phyloP scores from a whole-genome alignment of 2,797 vertebrate genomes.

The Oreonectes daqikongensis region DNA sequence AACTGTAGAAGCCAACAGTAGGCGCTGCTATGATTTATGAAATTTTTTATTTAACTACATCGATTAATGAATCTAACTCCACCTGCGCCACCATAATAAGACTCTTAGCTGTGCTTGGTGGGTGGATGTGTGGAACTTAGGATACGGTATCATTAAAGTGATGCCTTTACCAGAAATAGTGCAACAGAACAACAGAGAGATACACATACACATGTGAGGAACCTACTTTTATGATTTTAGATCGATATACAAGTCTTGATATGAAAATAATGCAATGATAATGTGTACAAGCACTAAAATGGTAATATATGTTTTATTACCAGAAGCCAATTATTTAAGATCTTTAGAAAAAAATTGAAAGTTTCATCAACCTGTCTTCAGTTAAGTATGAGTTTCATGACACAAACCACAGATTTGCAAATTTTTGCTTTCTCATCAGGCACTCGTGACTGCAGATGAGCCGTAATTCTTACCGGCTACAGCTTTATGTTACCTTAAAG shows the following conservation, averaged over 20 bases:
- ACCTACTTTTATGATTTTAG: too few species aligned
- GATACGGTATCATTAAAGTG: slow-evolving; percentile 22
- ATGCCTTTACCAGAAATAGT: slow-evolving; percentile 53
- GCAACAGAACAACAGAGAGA: slow-evolving; percentile 40
- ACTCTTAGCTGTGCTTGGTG: slow-evolving; percentile 6
- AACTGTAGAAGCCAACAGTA: neutral
- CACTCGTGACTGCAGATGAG: slow-evolving; percentile 5
- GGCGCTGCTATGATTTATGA: neutral
- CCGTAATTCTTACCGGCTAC: slow-evolving; percentile 7
- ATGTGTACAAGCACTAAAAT: too few species aligned
- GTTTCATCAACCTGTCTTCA: too few species aligned
- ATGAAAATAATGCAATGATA: too few species aligned
- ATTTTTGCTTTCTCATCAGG: slow-evolving; percentile 30
- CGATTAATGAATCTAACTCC: neutral
- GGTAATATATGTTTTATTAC: too few species aligned
- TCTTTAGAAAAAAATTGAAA: too few species aligned
- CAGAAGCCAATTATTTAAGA: too few species aligned
- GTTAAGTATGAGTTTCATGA: too few species aligned
- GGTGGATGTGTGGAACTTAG: slow-evolving; percentile 32
- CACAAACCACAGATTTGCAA: too few species aligned
- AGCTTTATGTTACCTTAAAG: slow-evolving; percentile 2
- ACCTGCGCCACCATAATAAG: neutral
- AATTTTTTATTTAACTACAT: neutral
- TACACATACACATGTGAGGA: slow-evolving; percentile 27
- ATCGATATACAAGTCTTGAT: too few species aligned